phyloP scores from a whole-genome alignment of 2,888 invertebrate genomes.

The Luffia ferchaultella region DNA sequence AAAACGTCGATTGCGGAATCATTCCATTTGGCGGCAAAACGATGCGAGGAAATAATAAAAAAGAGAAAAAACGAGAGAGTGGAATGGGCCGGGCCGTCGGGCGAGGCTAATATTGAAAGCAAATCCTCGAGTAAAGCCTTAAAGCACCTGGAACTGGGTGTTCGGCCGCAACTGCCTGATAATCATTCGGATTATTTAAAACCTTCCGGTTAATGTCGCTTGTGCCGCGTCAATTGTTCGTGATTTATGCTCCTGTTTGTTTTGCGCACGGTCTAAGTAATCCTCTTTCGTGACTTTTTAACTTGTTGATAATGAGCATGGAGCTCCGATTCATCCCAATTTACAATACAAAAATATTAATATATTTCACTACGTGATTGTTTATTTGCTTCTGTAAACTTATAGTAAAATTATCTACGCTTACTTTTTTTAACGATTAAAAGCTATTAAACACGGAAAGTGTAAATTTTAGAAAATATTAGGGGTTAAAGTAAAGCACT shows the following conservation, averaged over 20 bases:
- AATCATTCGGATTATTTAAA: slow-evolving; percentile 62
- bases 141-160: slow-evolving; percentile 65
- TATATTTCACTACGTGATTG: too few relatives aligned
- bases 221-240: slow-evolving; percentile 41
- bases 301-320: too few relatives aligned
- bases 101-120: slow-evolving; percentile 65
- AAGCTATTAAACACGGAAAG: too few relatives aligned
- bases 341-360: too few relatives aligned
- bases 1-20: slow-evolving; percentile 67
- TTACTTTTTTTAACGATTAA: too few relatives aligned
- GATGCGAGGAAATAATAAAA: slow-evolving; percentile 67
- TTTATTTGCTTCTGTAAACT: too few relatives aligned
- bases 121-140: slow-evolving; percentile 66
- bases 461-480: too few relatives aligned
- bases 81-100: slow-evolving; percentile 48
- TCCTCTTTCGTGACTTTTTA: too few relatives aligned
- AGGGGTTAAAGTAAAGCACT: too few relatives aligned
- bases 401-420: too few relatives aligned
- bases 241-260: slow-evolving; percentile 6
- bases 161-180: slow-evolving; percentile 36
- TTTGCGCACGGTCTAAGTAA: too few relatives aligned
- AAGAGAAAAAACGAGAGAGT: slow-evolving; percentile 28
- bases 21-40: slow-evolving; percentile 65
- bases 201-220: slow-evolving; percentile 54
- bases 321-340: too few relatives aligned